A percentile compares a stretch with the other conserved stretches of the same genome.
Evolutionary conservation across 92 coral and sea anemone species (phyloP).

Genomic region (Plumapathes pennacea): DNA sequence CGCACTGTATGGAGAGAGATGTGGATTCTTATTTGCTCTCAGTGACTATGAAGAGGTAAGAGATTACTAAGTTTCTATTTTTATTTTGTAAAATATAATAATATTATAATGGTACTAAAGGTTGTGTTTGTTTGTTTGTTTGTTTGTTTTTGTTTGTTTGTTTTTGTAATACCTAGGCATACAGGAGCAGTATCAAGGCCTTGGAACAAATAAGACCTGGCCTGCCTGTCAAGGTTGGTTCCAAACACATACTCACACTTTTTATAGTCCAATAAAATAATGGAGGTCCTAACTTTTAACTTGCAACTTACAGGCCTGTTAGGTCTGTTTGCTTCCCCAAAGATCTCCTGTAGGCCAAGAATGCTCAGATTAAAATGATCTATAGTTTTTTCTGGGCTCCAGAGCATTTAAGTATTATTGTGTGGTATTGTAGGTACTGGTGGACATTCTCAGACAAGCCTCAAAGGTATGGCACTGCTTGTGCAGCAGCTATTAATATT

Average conservation of each 20-base stretch:
- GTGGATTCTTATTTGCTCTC: conserved; percentile 87
- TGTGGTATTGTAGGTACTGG: conserved; percentile 57
- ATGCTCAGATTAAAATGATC: no score
- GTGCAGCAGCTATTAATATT: background rate
- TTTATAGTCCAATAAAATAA: no score
- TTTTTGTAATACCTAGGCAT: conserved; percentile 46
- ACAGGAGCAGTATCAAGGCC: conserved; percentile 59
- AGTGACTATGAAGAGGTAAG: conserved; percentile 93
- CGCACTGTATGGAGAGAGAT: conserved; percentile 81
- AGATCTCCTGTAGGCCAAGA: no score
- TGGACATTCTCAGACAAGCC: conserved; percentile 89
- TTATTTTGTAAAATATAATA: background rate
- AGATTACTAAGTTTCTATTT: no score
- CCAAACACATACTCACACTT: background rate
- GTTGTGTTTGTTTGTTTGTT: background rate
- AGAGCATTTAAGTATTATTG: background rate
- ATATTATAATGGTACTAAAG: background rate
- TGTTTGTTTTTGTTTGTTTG: background rate
- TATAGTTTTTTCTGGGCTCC: background rate
- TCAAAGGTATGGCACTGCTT: conserved; percentile 85
- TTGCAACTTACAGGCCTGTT: no score
- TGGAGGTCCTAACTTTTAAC: no score
- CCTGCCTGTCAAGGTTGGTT: conserved; percentile 68
- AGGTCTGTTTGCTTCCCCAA: no score
- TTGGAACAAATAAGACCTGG: conserved; percentile 60